Evolutionary conservation across 2,113 vertebrate species (phyloP), one percentile per base, ranked within the genome.

Genomic region (Psilopogon haemacephalus): DNA sequence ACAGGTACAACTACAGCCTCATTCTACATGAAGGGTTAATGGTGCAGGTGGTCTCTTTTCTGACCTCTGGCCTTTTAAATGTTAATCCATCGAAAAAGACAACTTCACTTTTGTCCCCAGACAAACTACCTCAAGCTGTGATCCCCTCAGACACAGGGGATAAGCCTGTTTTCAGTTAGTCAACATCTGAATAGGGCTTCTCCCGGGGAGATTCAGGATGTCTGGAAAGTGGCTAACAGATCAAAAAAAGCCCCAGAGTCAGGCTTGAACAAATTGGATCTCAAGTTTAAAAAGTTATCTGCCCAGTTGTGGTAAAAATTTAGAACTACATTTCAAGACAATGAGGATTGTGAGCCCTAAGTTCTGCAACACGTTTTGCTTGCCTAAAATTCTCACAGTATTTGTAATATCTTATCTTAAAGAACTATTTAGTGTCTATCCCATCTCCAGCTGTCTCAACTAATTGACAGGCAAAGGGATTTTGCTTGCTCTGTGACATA

Each of bases 121-220:
- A 94, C 93, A 96, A 95, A 89, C 86, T 84, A 94, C 52, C 89
- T 54, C 94, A 96, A 86, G 93, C 89, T 94, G 95, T 95, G 96
- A 96, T 89, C 82, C 82, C 55, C 50, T 89, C 91, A 94, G 67
- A 95, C 59, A 71, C 79, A 75, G 33, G 18, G 91, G 82, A 71
- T 94, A 92, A 96, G 91, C 94, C 91, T 74, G 86, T 73, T 89
- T 79, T 77, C 85, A 74, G 78, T 63, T 38, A 71, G 75, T 10
- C 71, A 73, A 26, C 94, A 68, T 56, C 18, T 93, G 87, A 96
- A 89, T 32, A 68, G 72, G 19, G 54, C 20, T 63, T 76, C n/a
- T 82, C 48, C 67, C 74, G 44, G 16, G 2, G 40, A 92, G 19
- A 18, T 27, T 62, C 82, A 75, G 87, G 89, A 42, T 65, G 92